phyloP scores from a whole-genome alignment of 2,113 vertebrate species.

The Pseudopodoces humilis region DNA sequence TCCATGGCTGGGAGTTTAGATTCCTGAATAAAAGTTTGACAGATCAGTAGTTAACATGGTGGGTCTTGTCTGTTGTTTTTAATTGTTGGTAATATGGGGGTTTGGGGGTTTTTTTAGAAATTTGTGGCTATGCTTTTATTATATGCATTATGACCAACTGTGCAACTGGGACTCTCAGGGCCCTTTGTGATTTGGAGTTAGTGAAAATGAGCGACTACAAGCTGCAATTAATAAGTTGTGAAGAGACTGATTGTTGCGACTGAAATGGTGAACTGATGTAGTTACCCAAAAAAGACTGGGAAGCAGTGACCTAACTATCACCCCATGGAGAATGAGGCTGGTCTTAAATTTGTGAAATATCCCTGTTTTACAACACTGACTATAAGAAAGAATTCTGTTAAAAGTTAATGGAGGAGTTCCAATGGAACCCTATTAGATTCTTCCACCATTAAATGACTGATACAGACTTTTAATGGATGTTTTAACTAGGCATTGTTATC shows the following conservation, averaged over 20 bases:
- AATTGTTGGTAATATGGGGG: background rate
- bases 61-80: background rate
- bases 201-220: background rate
- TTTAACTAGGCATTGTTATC: slow-evolving; percentile 78
- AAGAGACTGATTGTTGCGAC: slow-evolving; percentile 39
- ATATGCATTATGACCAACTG: background rate
- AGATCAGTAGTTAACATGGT: background rate
- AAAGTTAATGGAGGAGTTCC: slow-evolving; percentile 77
- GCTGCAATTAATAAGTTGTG: slow-evolving; percentile 60
- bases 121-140: background rate
- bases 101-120: background rate
- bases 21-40: background rate
- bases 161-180: background rate
- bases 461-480: slow-evolving; percentile 75
- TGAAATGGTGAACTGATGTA: slow-evolving; percentile 13
- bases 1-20: background rate
- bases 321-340: slow-evolving; percentile 49
- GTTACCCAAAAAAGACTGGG: slow-evolving; percentile 42
- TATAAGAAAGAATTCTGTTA: slow-evolving; percentile 67
- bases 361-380: slow-evolving; percentile 45
- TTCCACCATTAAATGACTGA: slow-evolving; percentile 72
- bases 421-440: slow-evolving; percentile 73
- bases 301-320: slow-evolving; percentile 47
- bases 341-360: slow-evolving; percentile 49
- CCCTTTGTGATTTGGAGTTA: background rate